A percentile compares a stretch with the other conserved stretches of the same genome.
Conservation (phyloP, 2,113 vertebrate species). For the Ifrita kowaldi region DNA sequence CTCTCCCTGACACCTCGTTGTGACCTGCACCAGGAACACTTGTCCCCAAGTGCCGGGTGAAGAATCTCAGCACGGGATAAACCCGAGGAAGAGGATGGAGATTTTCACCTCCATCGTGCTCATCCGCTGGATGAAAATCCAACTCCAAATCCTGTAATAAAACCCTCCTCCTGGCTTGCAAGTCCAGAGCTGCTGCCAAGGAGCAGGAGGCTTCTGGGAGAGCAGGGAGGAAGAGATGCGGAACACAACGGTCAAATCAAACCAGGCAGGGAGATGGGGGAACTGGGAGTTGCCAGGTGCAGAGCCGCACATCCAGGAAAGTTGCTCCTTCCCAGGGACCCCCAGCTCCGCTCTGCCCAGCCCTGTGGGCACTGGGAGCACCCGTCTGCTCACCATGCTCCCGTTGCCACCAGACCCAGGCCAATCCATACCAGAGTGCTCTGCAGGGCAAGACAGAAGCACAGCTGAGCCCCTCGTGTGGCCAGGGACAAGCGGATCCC, state of each 20-base stretch:
- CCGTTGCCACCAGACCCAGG: neutral
- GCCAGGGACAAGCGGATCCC: neutral
- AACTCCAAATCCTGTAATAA: neutral
- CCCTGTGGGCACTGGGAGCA: neutral
- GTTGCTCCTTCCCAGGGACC: neutral
- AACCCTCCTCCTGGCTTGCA: neutral
- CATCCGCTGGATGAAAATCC: neutral
- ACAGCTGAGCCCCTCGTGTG: neutral
- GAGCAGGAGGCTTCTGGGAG: constrained; percentile 45
- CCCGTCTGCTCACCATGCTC: neutral
- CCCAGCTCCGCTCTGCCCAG: rapidly evolving
- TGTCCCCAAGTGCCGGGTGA: neutral
- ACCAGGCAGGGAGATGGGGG: neutral
- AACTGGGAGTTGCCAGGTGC: neutral
- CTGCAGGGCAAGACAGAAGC: neutral
- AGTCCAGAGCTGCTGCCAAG: neutral
- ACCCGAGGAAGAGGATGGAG: neutral
- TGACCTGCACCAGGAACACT: rapidly evolving
- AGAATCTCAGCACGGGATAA: neutral
- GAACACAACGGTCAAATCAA: neutral
- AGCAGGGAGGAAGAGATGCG: neutral
- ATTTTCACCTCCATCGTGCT: neutral
- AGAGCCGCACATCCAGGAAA: rapidly evolving
- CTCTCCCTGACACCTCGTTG: neutral
- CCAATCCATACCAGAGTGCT: neutral